Evolutionary conservation across 2,888 invertebrate species (phyloP).

Genomic region (Spodoptera picta): DNA sequence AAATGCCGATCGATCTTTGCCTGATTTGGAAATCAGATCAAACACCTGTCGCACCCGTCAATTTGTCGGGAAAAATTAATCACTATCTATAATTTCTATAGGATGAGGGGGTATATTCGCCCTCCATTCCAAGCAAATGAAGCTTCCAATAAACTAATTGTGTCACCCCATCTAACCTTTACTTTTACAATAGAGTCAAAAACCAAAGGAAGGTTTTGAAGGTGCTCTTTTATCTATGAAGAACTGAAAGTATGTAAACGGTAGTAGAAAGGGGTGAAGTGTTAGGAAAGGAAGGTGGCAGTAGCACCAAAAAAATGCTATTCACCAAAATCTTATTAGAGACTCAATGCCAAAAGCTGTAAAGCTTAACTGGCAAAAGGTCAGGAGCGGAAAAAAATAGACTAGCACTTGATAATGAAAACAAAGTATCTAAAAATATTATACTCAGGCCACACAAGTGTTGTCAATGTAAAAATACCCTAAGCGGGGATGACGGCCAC

Average conservation of each 20-base stretch:
- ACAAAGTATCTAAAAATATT: constrained; percentile 25
- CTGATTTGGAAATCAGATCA: no score
- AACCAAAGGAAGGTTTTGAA: constrained; percentile 30
- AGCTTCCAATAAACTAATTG: constrained; percentile 24
- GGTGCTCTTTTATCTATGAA: constrained; percentile 12
- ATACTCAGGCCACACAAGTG: constrained; percentile 46
- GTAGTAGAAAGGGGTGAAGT: no score
- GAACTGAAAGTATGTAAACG: no score
- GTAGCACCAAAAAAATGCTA: no score
- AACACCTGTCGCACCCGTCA: no score
- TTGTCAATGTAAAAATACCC: constrained; percentile 65
- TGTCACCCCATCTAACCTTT: constrained; percentile 29
- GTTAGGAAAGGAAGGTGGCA: no score
- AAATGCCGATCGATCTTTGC: no score
- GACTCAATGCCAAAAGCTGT: neutral
- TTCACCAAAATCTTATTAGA: no score
- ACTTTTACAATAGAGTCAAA: constrained; percentile 33
- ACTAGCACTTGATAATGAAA: constrained; percentile 29
- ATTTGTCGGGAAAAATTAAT: no score
- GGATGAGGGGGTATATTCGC: constrained; percentile 3
- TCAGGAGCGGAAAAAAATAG: neutral
- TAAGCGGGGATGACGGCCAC: constrained; percentile 64
- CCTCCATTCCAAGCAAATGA: constrained; percentile 12
- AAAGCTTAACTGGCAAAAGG: neutral
- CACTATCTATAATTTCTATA: no score